Conservation (phyloP, 2,113 vertebrate genomes). For the Anolis sagrei region DNA sequence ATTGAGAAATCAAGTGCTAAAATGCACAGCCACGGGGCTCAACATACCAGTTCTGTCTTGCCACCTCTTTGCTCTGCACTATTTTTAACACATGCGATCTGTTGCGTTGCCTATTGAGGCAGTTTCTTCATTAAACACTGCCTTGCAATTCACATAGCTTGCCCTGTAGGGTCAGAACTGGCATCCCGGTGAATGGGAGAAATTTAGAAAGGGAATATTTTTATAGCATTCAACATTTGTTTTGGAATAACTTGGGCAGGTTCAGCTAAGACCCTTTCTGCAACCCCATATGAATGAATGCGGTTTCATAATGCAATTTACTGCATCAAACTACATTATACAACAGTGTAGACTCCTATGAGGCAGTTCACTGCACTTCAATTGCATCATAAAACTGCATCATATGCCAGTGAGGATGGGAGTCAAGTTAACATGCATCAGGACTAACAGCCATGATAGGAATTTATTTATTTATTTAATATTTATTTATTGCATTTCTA, state of each 20-base stretch:
- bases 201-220: background rate
- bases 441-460: background rate
- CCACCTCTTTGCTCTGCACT: constrained; percentile 30
- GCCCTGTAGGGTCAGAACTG: background rate
- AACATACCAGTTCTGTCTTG: constrained; percentile 3
- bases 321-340: too few species aligned
- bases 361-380: too few species aligned
- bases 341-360: too few species aligned
- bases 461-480: too few species aligned
- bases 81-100: constrained; percentile 35
- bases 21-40: background rate
- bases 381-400: too few species aligned
- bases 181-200: background rate
- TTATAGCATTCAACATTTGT: background rate
- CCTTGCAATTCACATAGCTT: fast-evolving
- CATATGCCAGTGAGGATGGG: too few species aligned
- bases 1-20: constrained; percentile 20
- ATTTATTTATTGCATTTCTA: too few species aligned
- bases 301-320: too few species aligned
- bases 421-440: background rate
- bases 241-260: background rate
- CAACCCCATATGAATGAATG: too few species aligned
- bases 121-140: constrained; percentile 14
- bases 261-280: background rate
- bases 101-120: constrained; percentile 28